phyloP scores from a whole-genome alignment of 2,797 vertebrate species.

The Bradypus variegatus region DNA sequence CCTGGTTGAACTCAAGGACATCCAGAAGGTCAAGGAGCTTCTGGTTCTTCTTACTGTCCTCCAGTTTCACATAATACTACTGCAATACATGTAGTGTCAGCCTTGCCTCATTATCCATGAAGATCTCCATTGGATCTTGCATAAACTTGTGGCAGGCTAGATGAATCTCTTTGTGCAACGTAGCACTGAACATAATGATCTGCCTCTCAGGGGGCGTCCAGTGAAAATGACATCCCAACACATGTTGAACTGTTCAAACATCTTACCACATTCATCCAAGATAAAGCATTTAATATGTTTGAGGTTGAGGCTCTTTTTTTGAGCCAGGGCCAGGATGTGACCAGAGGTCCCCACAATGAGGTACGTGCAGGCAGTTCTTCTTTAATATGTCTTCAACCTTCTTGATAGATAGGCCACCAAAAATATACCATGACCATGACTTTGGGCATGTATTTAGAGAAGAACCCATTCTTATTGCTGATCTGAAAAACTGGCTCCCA shows the following conservation, averaged over 20 bases:
- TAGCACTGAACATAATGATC: constrained; percentile 90
- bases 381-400: constrained; percentile 84
- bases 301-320: constrained; percentile 83
- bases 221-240: constrained; percentile 86
- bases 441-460: too few relatives aligned
- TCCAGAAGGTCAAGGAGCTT: constrained; percentile 87
- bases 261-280: constrained; percentile 86
- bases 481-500: too few relatives aligned
- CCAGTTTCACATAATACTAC: constrained; percentile 76
- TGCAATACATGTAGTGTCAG: constrained; percentile 77
- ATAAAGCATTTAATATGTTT: constrained; percentile 86
- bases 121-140: constrained; percentile 90
- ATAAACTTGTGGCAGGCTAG: constrained; percentile 88
- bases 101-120: constrained; percentile 80
- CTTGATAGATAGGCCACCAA: constrained; percentile 82
- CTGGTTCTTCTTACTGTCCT: constrained; percentile 88
- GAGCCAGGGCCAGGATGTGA: constrained; percentile 79
- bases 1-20: constrained; percentile 87
- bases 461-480: too few relatives aligned
- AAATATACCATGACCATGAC: constrained; percentile 77
- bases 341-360: constrained; percentile 84
- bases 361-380: constrained; percentile 82
- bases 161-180: constrained; percentile 85
- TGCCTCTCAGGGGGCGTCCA: constrained; percentile 88
- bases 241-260: constrained; percentile 87